Evolutionary conservation across 2,797 vertebrate genomes (phyloP).

Genomic region (Gallirallus australis): DNA sequence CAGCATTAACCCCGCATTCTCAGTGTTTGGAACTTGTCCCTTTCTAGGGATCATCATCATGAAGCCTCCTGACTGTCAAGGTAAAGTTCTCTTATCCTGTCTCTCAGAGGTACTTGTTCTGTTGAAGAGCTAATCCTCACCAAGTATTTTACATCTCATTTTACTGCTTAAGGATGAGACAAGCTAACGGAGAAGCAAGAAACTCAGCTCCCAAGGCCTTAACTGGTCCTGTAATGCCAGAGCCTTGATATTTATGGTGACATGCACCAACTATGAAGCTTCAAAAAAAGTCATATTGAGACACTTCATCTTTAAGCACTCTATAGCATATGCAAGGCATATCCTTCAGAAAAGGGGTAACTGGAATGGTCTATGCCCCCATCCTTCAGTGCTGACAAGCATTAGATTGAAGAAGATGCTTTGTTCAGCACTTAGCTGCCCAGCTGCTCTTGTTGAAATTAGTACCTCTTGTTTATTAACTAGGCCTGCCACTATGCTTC

Average conservation of each 20-base stretch:
- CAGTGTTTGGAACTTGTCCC: not conserved
- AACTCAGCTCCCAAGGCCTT: not conserved
- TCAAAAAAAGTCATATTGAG: not conserved
- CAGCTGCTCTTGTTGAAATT: not conserved
- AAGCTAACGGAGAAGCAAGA: not conserved
- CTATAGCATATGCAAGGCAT: not conserved
- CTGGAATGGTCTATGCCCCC: not conserved
- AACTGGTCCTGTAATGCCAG: not conserved
- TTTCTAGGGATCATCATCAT: not conserved
- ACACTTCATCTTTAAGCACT: not conserved
- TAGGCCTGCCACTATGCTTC: not conserved
- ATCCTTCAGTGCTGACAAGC: not conserved
- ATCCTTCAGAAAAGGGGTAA: not conserved
- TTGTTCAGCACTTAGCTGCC: not conserved
- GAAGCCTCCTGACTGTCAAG: not conserved
- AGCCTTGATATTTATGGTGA: not conserved
- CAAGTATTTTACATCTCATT: not conserved
- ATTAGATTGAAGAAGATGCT: not conserved
- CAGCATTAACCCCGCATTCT: not conserved
- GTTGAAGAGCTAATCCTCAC: not conserved
- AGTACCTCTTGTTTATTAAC: not conserved
- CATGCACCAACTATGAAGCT: not conserved
- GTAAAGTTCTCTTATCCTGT: not conserved
- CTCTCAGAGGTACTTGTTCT: not conserved
- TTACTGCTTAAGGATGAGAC: not conserved